Evolutionary conservation across 2,797 vertebrate genomes (phyloP).

Genomic region (Epinephelus awoara): DNA sequence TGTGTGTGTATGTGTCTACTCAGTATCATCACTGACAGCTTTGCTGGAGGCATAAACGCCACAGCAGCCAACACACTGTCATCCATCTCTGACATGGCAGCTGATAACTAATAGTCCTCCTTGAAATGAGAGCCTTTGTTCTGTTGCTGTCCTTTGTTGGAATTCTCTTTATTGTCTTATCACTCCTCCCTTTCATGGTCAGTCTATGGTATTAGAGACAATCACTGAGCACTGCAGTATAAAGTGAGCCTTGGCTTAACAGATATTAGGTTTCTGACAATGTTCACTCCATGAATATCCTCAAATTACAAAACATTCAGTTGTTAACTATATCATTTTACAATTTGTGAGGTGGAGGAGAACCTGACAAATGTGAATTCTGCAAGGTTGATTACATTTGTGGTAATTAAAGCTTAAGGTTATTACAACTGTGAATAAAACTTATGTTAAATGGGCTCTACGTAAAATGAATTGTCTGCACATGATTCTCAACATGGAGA

Average conservation of each 20-base stretch:
- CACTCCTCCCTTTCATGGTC: neutral
- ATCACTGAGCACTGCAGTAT: neutral
- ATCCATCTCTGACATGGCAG: constrained; percentile 3
- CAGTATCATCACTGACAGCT: constrained; percentile 35
- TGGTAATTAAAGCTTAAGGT: neutral
- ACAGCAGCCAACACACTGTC: constrained; percentile 6
- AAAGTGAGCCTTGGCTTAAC: neutral
- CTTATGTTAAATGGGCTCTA: no score
- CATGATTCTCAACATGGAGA: no score
- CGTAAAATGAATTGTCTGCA: no score
- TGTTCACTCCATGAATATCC: neutral
- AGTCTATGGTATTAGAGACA: neutral
- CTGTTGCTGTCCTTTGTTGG: neutral
- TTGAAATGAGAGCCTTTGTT: neutral
- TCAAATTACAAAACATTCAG: neutral
- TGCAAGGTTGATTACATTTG: neutral
- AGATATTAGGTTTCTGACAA: neutral
- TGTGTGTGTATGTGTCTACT: neutral
- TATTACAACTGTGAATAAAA: neutral
- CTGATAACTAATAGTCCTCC: neutral
- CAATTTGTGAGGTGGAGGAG: neutral
- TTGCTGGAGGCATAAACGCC: constrained; percentile 24
- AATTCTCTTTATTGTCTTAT: neutral
- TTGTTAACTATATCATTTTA: no score
- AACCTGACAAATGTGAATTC: neutral